These are phyloP conservation scores for Apogon talboti DNA, from an alignment of 2,797 vertebrate species.

Conservation along the genomic window DNA sequence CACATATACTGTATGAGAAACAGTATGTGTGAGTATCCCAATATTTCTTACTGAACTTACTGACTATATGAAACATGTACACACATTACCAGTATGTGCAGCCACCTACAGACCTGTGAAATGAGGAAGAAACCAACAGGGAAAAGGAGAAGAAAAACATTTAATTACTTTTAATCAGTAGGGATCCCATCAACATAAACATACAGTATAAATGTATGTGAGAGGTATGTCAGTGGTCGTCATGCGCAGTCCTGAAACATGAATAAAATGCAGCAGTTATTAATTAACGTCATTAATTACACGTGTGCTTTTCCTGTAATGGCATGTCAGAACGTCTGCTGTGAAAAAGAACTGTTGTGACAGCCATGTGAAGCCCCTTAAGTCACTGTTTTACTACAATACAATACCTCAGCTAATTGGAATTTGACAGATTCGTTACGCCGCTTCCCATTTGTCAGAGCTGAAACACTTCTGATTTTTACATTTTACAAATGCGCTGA, in stretches of 20 bases:
- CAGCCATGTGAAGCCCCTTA: neutral
- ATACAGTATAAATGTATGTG: too few species aligned
- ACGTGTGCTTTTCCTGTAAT: neutral
- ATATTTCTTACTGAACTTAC: too few species aligned
- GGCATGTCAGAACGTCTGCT: slow-evolving; percentile 5
- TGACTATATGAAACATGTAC: too few species aligned
- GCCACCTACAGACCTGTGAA: too few species aligned
- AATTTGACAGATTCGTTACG: slow-evolving; percentile 14
- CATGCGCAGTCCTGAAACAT: neutral
- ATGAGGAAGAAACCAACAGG: too few species aligned
- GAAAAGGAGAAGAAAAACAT: too few species aligned
- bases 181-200: too few species aligned
- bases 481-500: slow-evolving; percentile 5
- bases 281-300: neutral
- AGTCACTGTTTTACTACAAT: slow-evolving; percentile 10
- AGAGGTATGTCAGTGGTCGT: too few species aligned
- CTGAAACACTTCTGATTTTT: slow-evolving; percentile 38
- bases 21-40: too few species aligned
- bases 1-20: too few species aligned
- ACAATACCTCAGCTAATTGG: neutral
- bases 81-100: too few species aligned
- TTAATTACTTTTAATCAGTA: too few species aligned
- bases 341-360: neutral
- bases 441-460: slow-evolving; percentile 21
- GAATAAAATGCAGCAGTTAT: neutral